Percentiles rank a stretch among this genome's conserved stretches.
These are phyloP conservation scores for Otus sunia DNA, from an alignment of 2,113 vertebrate species.

Conservation along the genomic window DNA sequence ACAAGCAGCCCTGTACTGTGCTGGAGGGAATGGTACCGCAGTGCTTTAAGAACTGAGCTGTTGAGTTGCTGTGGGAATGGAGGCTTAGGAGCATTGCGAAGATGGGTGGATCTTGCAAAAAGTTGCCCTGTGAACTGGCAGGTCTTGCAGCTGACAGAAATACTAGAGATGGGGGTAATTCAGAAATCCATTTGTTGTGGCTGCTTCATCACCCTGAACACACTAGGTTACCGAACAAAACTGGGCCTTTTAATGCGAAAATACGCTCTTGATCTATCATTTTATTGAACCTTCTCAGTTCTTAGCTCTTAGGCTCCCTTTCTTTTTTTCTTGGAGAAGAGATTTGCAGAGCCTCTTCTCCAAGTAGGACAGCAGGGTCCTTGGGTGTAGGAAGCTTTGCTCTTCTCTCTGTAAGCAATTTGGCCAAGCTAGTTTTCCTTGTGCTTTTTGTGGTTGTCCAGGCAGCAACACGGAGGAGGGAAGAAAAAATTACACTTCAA, in stretches of 20 bases:
- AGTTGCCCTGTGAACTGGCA: not conserved
- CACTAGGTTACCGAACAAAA: not conserved
- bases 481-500: not conserved
- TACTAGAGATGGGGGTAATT: not conserved
- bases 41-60: not conserved
- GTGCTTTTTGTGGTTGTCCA: not conserved
- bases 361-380: not conserved
- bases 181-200: not conserved
- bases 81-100: accelerated
- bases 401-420: not conserved
- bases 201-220: not conserved
- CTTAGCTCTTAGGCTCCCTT: not conserved
- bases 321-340: not conserved
- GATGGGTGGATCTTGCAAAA: not conserved
- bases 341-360: not conserved
- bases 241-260: not conserved
- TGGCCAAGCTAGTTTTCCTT: not conserved
- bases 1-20: not conserved
- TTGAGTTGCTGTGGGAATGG: not conserved
- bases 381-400: not conserved
- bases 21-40: too few species aligned
- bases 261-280: not conserved
- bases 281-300: not conserved
- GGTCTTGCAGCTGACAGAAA: not conserved
- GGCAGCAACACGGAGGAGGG: not conserved